phyloP scores from a whole-genome alignment of 2,113 vertebrate genomes.

The Sialia sialis region DNA sequence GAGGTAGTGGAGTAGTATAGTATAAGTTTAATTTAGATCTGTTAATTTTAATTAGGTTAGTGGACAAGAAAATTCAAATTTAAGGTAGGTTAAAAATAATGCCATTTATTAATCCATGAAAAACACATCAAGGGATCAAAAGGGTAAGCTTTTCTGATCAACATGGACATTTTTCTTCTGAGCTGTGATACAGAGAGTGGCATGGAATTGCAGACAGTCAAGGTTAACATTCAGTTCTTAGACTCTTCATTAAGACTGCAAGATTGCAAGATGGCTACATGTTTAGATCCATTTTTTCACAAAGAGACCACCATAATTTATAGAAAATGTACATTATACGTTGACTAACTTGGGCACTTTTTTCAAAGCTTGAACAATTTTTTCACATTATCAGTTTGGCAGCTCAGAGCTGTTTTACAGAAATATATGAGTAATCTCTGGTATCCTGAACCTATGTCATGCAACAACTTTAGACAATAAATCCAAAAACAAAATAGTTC shows the following conservation, averaged over 20 bases:
- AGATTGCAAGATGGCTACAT: background rate
- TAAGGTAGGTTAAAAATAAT: background rate
- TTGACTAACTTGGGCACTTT: background rate
- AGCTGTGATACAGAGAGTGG: background rate
- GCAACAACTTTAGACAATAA: background rate
- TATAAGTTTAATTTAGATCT: background rate
- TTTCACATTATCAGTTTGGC: background rate
- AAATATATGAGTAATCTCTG: background rate
- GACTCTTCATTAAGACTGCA: background rate
- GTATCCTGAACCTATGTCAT: background rate
- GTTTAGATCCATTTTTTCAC: background rate
- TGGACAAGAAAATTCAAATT: background rate
- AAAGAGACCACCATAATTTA: background rate
- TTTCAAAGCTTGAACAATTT: background rate
- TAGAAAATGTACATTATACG: background rate
- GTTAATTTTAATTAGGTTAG: background rate
- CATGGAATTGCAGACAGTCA: background rate
- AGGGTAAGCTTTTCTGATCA: background rate
- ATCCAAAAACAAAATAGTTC: slow-evolving; percentile 2
- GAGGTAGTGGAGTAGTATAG: background rate
- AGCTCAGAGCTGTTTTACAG: background rate
- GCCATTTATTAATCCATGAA: background rate
- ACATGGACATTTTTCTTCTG: background rate
- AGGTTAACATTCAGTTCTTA: background rate
- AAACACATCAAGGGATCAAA: background rate